Conservation (phyloP, 2,888 invertebrate genomes). For the Azorinus chamasolen region DNA sequence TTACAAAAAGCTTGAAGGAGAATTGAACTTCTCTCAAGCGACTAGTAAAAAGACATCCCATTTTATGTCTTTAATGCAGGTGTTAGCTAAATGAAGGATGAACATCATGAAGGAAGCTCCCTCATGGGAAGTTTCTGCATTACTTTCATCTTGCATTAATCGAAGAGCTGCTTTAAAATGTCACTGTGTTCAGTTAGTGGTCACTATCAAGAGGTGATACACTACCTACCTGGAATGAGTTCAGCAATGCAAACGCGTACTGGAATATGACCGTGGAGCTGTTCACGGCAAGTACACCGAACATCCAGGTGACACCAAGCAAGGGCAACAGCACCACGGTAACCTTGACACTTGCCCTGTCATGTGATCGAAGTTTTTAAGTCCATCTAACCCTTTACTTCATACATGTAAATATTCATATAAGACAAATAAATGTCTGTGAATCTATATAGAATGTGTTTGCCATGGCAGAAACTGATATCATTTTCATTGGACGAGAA, state of each 20-base stretch:
- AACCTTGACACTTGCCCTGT: constrained; percentile 69
- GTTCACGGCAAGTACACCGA: constrained; percentile 71
- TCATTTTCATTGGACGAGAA: too few species aligned
- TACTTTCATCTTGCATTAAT: too few species aligned
- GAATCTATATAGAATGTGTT: neutral
- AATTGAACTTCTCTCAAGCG: too few species aligned
- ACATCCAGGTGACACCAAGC: constrained; percentile 75
- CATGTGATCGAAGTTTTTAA: neutral
- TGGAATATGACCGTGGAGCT: constrained; percentile 68
- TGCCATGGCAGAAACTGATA: neutral
- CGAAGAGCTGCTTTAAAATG: too few species aligned
- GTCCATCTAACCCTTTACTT: neutral
- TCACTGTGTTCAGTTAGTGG: too few species aligned
- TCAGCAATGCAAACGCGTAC: constrained; percentile 73
- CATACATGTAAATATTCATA: neutral
- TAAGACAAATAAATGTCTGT: neutral
- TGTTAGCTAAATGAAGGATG: too few species aligned
- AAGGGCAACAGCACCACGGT: constrained; percentile 70
- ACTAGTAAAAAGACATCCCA: too few species aligned
- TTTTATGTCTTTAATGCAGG: too few species aligned
- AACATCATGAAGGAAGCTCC: too few species aligned
- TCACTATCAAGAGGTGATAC: too few species aligned
- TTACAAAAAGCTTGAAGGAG: too few species aligned
- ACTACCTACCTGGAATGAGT: constrained; percentile 71
- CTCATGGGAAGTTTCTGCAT: too few species aligned